A percentile compares a stretch with the other conserved stretches of the same genome.
phyloP scores from a whole-genome alignment of 2,113 vertebrate species.

The Pipra filicauda region DNA sequence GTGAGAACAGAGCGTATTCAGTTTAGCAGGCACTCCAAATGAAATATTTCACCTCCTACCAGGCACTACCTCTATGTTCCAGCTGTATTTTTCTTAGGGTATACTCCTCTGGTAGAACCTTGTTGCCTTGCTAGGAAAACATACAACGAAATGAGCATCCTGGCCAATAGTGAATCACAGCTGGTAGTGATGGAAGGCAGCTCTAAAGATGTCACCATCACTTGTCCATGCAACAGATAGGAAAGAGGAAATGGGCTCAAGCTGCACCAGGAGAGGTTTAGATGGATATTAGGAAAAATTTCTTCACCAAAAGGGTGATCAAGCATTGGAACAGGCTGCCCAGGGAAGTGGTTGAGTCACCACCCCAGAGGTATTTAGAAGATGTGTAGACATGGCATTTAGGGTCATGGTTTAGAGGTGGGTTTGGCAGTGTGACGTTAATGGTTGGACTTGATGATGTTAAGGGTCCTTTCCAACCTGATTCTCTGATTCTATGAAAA shows the following conservation, averaged over 20 bases:
- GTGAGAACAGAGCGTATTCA: background rate
- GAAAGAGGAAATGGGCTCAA: background rate
- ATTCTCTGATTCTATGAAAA: background rate
- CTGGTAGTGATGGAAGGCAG: background rate
- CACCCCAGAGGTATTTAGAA: background rate
- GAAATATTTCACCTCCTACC: background rate
- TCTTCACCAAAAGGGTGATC: background rate
- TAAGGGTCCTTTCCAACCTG: background rate
- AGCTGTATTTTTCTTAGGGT: background rate
- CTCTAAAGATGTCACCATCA: background rate
- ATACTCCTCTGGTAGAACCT: background rate
- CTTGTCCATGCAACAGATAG: background rate
- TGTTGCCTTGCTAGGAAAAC: background rate
- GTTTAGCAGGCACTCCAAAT: background rate
- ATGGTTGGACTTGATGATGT: accelerated
- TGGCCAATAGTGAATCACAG: background rate
- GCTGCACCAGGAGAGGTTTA: background rate
- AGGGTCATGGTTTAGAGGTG: background rate
- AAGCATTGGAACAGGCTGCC: background rate
- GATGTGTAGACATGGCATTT: accelerated
- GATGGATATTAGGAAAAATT: background rate
- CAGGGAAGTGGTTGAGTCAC: background rate
- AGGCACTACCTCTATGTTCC: background rate
- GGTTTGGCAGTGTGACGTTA: background rate
- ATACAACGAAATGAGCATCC: background rate